phyloP scores from a whole-genome alignment of 2,888 invertebrate genomes.

The Dichetophora obliterata region DNA sequence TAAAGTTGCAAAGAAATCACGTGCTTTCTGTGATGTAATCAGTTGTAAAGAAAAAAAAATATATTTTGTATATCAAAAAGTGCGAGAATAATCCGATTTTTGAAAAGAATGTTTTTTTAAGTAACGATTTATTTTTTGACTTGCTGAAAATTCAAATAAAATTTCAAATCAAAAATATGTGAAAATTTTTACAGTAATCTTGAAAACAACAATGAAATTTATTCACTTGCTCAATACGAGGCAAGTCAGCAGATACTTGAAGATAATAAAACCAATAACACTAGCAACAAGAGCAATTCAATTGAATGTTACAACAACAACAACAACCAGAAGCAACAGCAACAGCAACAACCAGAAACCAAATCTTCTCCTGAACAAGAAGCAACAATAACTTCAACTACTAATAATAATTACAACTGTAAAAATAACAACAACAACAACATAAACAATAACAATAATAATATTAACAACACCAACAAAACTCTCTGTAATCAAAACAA shows the following conservation, averaged over 20 bases:
- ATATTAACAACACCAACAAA: slow-evolving; percentile 42
- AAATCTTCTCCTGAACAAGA: slow-evolving; percentile 28
- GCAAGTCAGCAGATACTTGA: slow-evolving; percentile 61
- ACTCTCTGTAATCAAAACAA: slow-evolving; percentile 31
- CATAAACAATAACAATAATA: slow-evolving; percentile 42
- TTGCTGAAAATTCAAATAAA: slow-evolving; percentile 26
- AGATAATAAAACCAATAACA: slow-evolving; percentile 49
- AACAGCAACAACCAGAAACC: slow-evolving; percentile 20
- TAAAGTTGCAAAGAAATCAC: slow-evolving; percentile 44
- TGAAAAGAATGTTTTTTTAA: slow-evolving; percentile 27
- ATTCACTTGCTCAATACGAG: slow-evolving; percentile 70
- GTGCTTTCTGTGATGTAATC: slow-evolving; percentile 49
- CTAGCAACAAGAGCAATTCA: slow-evolving; percentile 44
- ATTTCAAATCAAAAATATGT: slow-evolving; percentile 40
- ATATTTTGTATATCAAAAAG: no score
- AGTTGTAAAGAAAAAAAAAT: slow-evolving; percentile 16
- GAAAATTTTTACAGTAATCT: slow-evolving; percentile 68
- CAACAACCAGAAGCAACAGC: slow-evolving; percentile 27
- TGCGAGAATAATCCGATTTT: no score
- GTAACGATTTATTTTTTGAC: neutral
- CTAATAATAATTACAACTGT: slow-evolving; percentile 46
- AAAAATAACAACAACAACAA: slow-evolving; percentile 45
- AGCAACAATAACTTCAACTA: slow-evolving; percentile 41
- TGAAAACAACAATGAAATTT: slow-evolving; percentile 70
- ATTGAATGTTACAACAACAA: slow-evolving; percentile 35